Base-by-base conservation (phyloP, 30 jellyfish, hydroid and myxozoan species). In the Aurelia coerulea region DNA sequence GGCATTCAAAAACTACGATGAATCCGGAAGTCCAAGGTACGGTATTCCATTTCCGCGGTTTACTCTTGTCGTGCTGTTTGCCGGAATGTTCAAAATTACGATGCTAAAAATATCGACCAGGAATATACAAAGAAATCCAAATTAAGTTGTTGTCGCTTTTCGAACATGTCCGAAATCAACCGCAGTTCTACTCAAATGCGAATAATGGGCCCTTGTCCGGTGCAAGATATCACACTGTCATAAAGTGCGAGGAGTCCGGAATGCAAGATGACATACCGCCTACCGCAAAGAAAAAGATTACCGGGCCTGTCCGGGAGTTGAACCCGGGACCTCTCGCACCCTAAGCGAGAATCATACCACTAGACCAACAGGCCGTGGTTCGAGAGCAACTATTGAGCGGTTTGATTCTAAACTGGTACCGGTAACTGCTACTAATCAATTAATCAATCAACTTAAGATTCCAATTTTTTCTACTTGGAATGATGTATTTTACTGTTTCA, bases 1-100 rank as follows among this genome's bases (percentile, higher is more conserved):
- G 97, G 99, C 99, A 11, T 95, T 95, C 76, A 95, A 95, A 79
- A 95, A 95, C 75, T 95, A 95, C 65, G 99, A 95, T 78, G 99
- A 95, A 78, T 89, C 97, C 58, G 99, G 99, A 10, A 95, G 99
- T 65, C 97, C 97, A 70, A 90, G 99, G 99, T 95, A 78, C 11
- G 76, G 4, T 46, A 33, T 23, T 46, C 56, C 0, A 9, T 46
- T 9, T 46, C 56, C 15, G 15, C 12, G 56, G 6, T 46, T 46
- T 46, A 0, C 56, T 6, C 56, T 46, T 46, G 56, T 7, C 56
- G 8, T 46, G 2, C 56, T 46, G 11, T 0, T 37, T 37, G 49
- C 49, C 49, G 3, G 49, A 37, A 37, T 37, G 3, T 5, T 37
- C 49, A 37, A 37, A 37, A 37, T 37, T 37, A 37, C 5, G 49